Conservation (phyloP, 1,140 invertebrate genomes). For the Drosophila equinoxialis region DNA sequence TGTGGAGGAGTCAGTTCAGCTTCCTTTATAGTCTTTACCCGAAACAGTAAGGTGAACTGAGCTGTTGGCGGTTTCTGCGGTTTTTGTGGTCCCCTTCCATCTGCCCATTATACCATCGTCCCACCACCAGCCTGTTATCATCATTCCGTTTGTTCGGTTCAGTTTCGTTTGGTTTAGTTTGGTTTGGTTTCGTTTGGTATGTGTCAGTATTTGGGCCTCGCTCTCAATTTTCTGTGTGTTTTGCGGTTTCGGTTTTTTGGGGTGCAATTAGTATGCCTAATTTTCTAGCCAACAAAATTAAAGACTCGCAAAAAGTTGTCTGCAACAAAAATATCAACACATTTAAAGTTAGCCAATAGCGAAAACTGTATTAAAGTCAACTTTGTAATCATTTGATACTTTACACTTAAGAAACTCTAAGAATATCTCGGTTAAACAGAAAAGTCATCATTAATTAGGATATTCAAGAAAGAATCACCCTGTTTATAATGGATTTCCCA, state of each 20-base stretch:
- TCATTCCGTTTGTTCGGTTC: neutral
- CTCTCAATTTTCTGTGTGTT: conserved; percentile 38
- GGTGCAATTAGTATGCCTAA: conserved; percentile 32
- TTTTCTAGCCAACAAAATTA: conserved; percentile 26
- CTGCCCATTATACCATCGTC: neutral
- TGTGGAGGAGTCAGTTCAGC: conserved; percentile 2
- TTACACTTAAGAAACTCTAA: no score
- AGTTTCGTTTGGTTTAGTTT: conserved; percentile 1
- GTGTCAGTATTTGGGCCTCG: conserved; percentile 12
- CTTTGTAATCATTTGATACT: neutral
- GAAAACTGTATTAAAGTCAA: neutral
- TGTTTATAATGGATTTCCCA: no score
- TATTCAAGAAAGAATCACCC: no score
- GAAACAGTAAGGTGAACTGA: conserved; percentile 42
- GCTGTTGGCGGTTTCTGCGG: conserved; percentile 52
- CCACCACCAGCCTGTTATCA: conserved; percentile 16
- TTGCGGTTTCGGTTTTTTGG: conserved; percentile 24
- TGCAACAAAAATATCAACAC: neutral
- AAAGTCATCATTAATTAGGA: neutral
- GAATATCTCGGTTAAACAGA: no score
- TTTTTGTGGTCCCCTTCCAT: conserved; percentile 30
- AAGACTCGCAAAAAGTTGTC: neutral
- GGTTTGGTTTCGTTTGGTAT: neutral
- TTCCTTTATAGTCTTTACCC: conserved; percentile 14
- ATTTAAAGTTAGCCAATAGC: neutral